A percentile compares a stretch with the other conserved stretches of the same genome.
Evolutionary conservation across 2,888 invertebrate species (phyloP).

Genomic region (Amiota mariae): DNA sequence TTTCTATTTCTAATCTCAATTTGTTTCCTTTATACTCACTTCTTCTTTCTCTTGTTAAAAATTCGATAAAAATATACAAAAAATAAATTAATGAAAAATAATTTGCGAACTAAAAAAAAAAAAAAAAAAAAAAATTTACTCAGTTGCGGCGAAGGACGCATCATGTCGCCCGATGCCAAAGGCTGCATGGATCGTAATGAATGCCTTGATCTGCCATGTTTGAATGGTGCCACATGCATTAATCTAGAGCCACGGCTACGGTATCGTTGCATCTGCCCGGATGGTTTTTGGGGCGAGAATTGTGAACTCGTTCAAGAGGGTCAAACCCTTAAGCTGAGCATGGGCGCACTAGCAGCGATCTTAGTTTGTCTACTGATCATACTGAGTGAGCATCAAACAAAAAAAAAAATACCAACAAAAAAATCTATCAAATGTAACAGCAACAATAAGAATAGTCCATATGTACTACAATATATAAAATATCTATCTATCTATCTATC

Average conservation of each 20-base stretch:
- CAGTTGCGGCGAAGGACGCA: conserved; percentile 94
- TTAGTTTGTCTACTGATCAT: conserved; percentile 97
- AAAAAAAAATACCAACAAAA: neutral
- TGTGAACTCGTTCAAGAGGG: conserved; percentile 95
- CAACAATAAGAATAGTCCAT: conserved; percentile 40
- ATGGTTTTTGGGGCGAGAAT: conserved; percentile 95
- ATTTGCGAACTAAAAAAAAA: no score
- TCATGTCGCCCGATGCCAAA: conserved; percentile 91
- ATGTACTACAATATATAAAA: conserved; percentile 11
- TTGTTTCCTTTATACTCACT: no score
- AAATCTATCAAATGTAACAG: conserved; percentile 25
- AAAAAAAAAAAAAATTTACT: no score
- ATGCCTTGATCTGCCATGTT: conserved; percentile 93
- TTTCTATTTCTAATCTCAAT: no score
- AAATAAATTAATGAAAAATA: no score
- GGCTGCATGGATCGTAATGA: conserved; percentile 97
- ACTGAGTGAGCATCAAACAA: conserved; percentile 85
- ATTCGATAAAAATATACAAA: no score
- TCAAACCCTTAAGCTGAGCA: conserved; percentile 94
- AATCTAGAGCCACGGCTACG: conserved; percentile 91
- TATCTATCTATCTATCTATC: conserved; percentile 12
- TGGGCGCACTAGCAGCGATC: conserved; percentile 97
- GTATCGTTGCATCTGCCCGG: conserved; percentile 91
- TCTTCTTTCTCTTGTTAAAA: no score
- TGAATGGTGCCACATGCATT: conserved; percentile 93